Evolutionary conservation across 1,140 invertebrate species (phyloP), one percentile per base, ranked within the genome.

Genomic region (Orchesella cincta): DNA sequence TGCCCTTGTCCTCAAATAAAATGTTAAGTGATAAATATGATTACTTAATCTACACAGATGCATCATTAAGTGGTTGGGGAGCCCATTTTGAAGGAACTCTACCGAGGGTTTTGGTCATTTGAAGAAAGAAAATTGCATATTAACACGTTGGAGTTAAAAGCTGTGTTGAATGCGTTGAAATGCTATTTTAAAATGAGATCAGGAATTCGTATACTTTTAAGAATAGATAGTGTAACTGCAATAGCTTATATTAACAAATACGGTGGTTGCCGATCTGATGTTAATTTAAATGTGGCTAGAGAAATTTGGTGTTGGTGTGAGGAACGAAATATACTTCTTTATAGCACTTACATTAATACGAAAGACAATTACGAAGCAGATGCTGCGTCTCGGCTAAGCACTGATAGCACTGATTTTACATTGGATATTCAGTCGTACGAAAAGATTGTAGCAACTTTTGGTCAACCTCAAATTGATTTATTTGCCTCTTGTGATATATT

Each of bases 31-130:
- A 64, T 23, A 39, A 39, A 52, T 64, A 23, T n/a, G 73, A 78
- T 28, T n/a, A 35, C 26, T 31, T 31, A 36, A 70, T 78, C 31
- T 71, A n/a, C 29, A 51, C 77, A 0, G 77, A 78, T 57, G 73
- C 77, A 1, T 52, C 28, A 31, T 31, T 8, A 1, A 71, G 34
- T 20, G 77, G 77, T 18, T 78, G 73, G 73, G 77, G 77, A 36
- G 57, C 5, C 28, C 12, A 8, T 64, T 64, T n/a, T n/a, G 23
- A 64, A 5, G 57, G 23, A 23, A 29, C n/a, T n/a, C n/a, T n/a
- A n/a, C n/a, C n/a, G n/a, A 64, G 57, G 57, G 12, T 12, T 8
- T 64, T 64, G 57, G 57, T 64, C 57, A 64, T 12, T 29, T 5
- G 23, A 64, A 8, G 57, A 64, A 8, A 8, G 23, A 29, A 12